Evolutionary conservation across 2,797 vertebrate genomes (phyloP).

Genomic region (Ptychobarbus kaznakovi): DNA sequence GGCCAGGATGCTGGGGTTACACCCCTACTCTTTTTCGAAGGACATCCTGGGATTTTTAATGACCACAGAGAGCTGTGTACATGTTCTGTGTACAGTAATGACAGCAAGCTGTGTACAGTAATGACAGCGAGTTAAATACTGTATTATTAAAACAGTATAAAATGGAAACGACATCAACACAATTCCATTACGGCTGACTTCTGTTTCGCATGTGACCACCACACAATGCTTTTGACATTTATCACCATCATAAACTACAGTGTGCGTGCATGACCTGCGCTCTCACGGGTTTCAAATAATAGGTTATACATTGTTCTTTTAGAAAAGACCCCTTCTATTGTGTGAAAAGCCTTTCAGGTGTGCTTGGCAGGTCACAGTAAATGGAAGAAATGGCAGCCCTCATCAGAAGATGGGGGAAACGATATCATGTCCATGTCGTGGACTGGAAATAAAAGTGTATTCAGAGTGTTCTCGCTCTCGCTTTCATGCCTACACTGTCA

Average conservation of each 20-base stretch:
- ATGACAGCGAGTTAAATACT: not conserved
- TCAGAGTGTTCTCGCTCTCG: conserved; percentile 8
- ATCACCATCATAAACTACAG: conserved; percentile 64
- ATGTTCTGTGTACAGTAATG: conserved; percentile 2
- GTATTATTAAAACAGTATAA: not conserved
- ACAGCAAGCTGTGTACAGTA: not conserved
- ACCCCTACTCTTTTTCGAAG: no score
- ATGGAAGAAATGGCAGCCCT: conserved; percentile 62
- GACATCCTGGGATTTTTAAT: no score
- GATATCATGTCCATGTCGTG: conserved; percentile 75
- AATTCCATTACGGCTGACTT: conserved; percentile 30
- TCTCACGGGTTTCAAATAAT: conserved; percentile 72
- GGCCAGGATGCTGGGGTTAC: no score
- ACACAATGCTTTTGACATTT: conserved; percentile 48
- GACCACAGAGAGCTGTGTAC: no score
- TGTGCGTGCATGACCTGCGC: conserved; percentile 71
- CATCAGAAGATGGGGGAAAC: conserved; percentile 76
- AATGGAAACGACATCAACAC: not conserved
- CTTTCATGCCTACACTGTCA: conserved; percentile 22
- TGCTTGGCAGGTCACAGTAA: conserved; percentile 72
- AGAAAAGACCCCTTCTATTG: conserved; percentile 73
- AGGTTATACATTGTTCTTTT: conserved; percentile 65
- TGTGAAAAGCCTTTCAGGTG: conserved; percentile 77
- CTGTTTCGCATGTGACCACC: conserved; percentile 23
- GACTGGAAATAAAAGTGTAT: conserved; percentile 38